Conservation (phyloP, 2,888 invertebrate species). For the Tenthredo scrophulariae region DNA sequence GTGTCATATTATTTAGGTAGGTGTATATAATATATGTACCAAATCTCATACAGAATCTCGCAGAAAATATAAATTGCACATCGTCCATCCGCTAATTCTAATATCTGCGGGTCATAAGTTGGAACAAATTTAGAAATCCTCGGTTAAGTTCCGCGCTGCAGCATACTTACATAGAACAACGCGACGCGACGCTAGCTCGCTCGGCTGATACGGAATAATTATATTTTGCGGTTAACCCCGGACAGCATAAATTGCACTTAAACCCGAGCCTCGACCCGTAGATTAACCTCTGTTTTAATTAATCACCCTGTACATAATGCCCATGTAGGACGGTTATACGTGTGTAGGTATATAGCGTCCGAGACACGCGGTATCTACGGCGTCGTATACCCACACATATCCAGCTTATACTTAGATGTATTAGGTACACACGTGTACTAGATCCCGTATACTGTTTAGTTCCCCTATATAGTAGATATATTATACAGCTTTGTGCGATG, state of each 20-base stretch:
- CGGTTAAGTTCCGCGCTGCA: not conserved
- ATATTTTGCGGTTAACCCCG: slow-evolving; percentile 67
- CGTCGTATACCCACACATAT: not conserved
- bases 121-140: not conserved
- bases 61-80: not conserved
- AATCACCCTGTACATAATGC: slow-evolving; percentile 66
- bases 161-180: not conserved
- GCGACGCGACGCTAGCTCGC: not conserved
- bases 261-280: slow-evolving; percentile 68
- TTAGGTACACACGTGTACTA: not conserved
- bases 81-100: not conserved
- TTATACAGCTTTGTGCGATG: not conserved
- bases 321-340: not conserved
- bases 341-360: slow-evolving; percentile 40
- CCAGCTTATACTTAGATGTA: not conserved
- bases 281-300: slow-evolving; percentile 74
- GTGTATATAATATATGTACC: not conserved
- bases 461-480: not conserved
- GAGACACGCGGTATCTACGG: slow-evolving; percentile 56
- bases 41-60: not conserved
- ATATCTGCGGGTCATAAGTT: not conserved
- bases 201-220: slow-evolving; percentile 45
- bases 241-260: slow-evolving; percentile 69
- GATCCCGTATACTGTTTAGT: not conserved
- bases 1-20: not conserved